Conservation (phyloP, 2,113 vertebrate genomes). For the Bostrychus sinensis region DNA sequence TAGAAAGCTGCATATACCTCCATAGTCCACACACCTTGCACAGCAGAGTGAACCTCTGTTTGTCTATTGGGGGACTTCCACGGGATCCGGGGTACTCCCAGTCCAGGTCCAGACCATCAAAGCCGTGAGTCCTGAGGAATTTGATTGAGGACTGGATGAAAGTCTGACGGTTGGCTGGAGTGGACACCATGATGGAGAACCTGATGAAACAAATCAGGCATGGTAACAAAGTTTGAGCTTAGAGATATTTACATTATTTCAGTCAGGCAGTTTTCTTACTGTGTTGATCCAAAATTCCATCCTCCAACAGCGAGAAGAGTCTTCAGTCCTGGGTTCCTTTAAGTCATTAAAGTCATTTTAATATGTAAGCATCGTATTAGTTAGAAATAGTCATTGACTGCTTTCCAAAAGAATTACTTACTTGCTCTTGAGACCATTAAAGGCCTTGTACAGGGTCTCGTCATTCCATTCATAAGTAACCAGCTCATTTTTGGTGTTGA, state of each 20-base stretch:
- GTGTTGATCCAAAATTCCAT: slow-evolving; percentile 86
- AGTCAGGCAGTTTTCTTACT: slow-evolving; percentile 82
- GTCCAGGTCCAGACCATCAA: slow-evolving; percentile 86
- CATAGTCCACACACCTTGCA: slow-evolving; percentile 70
- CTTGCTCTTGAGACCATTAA: slow-evolving; percentile 83
- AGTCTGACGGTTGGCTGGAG: slow-evolving; percentile 71
- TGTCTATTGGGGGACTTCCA: slow-evolving; percentile 84
- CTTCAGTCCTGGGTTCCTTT: slow-evolving; percentile 84
- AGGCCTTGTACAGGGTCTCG: slow-evolving; percentile 82
- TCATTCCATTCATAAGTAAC: slow-evolving; percentile 86
- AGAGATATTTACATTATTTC: too few species aligned
- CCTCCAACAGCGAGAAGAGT: slow-evolving; percentile 89
- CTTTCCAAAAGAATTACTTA: slow-evolving; percentile 40
- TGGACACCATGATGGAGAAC: slow-evolving; percentile 82
- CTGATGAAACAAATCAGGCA: slow-evolving; percentile 46
- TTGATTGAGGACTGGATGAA: slow-evolving; percentile 83
- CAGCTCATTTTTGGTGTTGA: slow-evolving; percentile 80
- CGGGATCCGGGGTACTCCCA: slow-evolving; percentile 84
- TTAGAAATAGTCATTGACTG: too few species aligned
- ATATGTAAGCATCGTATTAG: too few species aligned
- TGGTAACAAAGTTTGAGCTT: not conserved
- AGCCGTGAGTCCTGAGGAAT: slow-evolving; percentile 80
- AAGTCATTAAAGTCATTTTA: not conserved
- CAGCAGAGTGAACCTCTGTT: slow-evolving; percentile 80
- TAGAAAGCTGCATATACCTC: not conserved